Conservation (phyloP, 2,888 invertebrate genomes). For the Pristionchus exspectatus region DNA sequence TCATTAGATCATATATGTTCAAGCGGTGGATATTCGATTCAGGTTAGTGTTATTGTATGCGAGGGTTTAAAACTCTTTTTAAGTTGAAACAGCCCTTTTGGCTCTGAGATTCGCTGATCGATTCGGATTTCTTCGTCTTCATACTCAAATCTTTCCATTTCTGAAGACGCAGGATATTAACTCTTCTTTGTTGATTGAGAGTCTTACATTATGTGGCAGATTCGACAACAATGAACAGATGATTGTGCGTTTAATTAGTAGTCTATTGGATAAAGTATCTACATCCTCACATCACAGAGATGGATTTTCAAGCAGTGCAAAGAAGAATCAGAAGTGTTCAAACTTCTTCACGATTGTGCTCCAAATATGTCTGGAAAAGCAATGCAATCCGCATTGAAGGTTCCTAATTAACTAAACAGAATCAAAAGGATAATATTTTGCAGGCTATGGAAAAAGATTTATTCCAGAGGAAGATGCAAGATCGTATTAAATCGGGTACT, state of each 20-base stretch:
- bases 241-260: too few species aligned
- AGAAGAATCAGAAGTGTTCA: not conserved
- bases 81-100: not conserved
- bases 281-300: too few species aligned
- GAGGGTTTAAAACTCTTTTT: not conserved
- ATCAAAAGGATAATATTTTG: not conserved
- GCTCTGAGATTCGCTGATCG: not conserved
- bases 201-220: not conserved
- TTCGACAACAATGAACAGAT: not conserved
- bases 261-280: too few species aligned
- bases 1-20: not conserved
- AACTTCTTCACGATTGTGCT: not conserved
- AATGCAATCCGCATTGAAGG: not conserved
- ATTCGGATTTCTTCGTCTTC: not conserved
- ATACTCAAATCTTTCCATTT: not conserved
- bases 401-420: not conserved
- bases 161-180: too few species aligned
- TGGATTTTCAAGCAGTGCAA: conserved; percentile 1
- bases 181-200: not conserved
- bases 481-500: too few species aligned
- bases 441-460: too few species aligned
- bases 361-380: not conserved
- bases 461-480: too few species aligned
- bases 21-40: not conserved
- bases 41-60: not conserved